These are phyloP conservation scores for Lagopus muta DNA, from an alignment of 2,113 vertebrate species.

Conservation along the genomic window DNA sequence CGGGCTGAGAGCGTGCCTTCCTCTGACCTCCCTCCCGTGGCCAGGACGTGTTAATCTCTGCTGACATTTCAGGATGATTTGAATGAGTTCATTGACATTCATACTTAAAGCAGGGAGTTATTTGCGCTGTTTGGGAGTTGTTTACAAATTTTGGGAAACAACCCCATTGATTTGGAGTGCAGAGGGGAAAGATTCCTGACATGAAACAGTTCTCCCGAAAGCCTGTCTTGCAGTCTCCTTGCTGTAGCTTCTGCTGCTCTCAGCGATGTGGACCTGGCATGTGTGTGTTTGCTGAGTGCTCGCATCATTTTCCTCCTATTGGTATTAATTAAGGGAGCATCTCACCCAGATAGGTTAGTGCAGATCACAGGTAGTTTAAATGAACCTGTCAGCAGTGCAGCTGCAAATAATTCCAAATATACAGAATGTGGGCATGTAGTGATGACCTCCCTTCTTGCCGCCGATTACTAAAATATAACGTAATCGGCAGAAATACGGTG, in stretches of 20 bases:
- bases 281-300: slow-evolving; percentile 38
- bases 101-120: slow-evolving; percentile 46
- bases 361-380: slow-evolving; percentile 49
- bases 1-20: background rate
- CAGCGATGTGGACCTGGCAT: slow-evolving; percentile 40
- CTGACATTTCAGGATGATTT: slow-evolving; percentile 58
- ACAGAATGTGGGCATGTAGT: slow-evolving; percentile 58
- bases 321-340: slow-evolving; percentile 55
- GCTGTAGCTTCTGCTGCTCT: background rate
- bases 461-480: slow-evolving; percentile 57
- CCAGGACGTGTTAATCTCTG: slow-evolving; percentile 54
- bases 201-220: slow-evolving; percentile 23
- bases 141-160: slow-evolving; percentile 34
- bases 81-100: slow-evolving; percentile 51
- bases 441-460: slow-evolving; percentile 62
- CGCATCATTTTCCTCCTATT: background rate
- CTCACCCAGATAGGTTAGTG: slow-evolving; percentile 34
- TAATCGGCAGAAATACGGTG: slow-evolving; percentile 29
- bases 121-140: background rate
- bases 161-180: slow-evolving; percentile 23
- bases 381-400: slow-evolving; percentile 36
- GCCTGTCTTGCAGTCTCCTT: slow-evolving; percentile 1
- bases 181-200: background rate
- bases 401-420: slow-evolving; percentile 51
- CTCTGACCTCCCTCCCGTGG: slow-evolving; percentile 52